phyloP scores from a whole-genome alignment of 2,797 vertebrate genomes.

The Halcyon badia region DNA sequence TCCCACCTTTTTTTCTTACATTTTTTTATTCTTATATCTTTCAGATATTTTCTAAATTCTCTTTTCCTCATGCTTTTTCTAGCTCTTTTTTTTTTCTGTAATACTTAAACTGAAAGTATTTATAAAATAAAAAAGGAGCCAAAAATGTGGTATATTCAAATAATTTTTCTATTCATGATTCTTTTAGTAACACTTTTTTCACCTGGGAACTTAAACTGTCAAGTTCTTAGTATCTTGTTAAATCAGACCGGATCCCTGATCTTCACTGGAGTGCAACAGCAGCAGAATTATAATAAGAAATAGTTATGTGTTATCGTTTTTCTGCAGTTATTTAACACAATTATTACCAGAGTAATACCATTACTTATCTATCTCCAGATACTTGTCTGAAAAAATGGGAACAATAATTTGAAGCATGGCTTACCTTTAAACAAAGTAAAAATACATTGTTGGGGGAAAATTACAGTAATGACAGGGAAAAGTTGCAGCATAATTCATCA shows the following conservation, averaged over 20 bases:
- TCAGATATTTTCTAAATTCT: background rate
- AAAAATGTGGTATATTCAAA: background rate
- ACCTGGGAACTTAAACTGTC: background rate
- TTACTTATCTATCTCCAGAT: conserved; percentile 16
- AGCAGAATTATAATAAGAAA: conserved; percentile 40
- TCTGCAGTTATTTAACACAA: conserved; percentile 48
- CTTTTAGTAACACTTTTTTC: background rate
- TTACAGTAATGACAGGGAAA: background rate
- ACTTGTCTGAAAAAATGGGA: conserved; percentile 9
- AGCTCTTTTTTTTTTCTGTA: fast-evolving
- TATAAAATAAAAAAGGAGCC: background rate
- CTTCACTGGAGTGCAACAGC: conserved; percentile 16
- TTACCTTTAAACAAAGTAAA: background rate
- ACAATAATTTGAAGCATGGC: background rate
- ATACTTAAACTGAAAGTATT: background rate
- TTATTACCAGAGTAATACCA: conserved; percentile 26
- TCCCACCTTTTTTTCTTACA: background rate
- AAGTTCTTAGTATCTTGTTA: background rate
- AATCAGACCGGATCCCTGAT: background rate
- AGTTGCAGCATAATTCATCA: background rate
- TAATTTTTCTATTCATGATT: background rate
- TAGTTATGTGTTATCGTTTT: conserved; percentile 5
- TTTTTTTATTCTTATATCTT: background rate
- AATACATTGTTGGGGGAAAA: background rate
- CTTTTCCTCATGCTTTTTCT: background rate